These are phyloP conservation scores for Lophius piscatorius DNA, from an alignment of 2,113 vertebrate species.

Conservation along the genomic window DNA sequence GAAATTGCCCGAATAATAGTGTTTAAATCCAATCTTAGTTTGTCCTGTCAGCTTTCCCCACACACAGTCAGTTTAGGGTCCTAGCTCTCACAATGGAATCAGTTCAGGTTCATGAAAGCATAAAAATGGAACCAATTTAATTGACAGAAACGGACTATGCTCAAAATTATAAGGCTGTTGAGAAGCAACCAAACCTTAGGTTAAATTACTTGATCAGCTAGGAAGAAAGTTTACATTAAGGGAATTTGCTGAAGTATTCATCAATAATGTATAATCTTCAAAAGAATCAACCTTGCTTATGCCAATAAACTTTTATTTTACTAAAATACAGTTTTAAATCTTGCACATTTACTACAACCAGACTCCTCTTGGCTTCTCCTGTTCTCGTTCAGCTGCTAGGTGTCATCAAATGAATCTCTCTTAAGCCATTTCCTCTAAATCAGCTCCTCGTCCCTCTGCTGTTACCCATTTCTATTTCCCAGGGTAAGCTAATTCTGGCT, in stretches of 20 bases:
- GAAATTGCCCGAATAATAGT: constrained; percentile 97
- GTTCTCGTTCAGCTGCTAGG: constrained; percentile 34
- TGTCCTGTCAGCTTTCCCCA: constrained; percentile 64
- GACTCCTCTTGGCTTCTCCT: constrained; percentile 3
- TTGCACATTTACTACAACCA: not conserved
- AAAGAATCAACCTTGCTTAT: not conserved
- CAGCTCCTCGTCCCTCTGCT: constrained; percentile 24
- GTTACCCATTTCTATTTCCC: constrained; percentile 57
- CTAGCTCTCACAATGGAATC: constrained; percentile 49
- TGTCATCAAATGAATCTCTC: constrained; percentile 54
- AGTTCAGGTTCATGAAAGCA: constrained; percentile 34
- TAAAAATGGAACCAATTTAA: constrained; percentile 30
- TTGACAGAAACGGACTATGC: not conserved
- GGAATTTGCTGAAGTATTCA: not conserved
- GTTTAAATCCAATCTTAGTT: constrained; percentile 93
- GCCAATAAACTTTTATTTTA: not conserved
- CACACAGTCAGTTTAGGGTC: constrained; percentile 45
- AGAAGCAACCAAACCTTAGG: not conserved
- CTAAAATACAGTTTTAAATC: not conserved
- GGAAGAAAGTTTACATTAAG: too few relatives aligned
- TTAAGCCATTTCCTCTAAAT: constrained; percentile 52
- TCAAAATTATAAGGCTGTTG: not conserved
- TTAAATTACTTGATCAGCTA: not conserved
- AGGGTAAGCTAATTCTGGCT: constrained; percentile 61
- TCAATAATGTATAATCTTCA: not conserved